A percentile compares a stretch with the other conserved stretches of the same genome.
phyloP scores from a whole-genome alignment of 2,797 vertebrate genomes.

The Falco cherrug region DNA sequence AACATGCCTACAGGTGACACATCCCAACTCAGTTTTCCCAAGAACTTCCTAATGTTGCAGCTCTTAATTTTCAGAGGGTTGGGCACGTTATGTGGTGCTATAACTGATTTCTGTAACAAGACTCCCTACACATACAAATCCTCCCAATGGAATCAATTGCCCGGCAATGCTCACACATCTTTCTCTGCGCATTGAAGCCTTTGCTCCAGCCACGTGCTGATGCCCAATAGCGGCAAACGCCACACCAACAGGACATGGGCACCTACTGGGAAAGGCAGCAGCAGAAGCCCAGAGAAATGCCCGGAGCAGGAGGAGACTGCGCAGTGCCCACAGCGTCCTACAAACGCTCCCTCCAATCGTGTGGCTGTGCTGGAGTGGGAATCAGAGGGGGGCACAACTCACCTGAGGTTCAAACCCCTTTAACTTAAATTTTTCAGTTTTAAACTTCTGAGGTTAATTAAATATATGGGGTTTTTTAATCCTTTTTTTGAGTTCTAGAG shows the following conservation, averaged over 20 bases:
- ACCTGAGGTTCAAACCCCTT: neutral
- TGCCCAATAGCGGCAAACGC: rapidly evolving
- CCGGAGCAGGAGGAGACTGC: neutral
- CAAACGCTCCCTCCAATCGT: neutral
- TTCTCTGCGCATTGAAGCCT: neutral
- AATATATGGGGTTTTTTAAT: neutral
- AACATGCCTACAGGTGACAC: neutral
- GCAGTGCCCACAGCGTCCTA: neutral
- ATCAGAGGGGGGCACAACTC: neutral
- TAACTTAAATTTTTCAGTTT: neutral
- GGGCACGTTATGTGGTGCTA: neutral
- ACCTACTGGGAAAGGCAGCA: neutral
- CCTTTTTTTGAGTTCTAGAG: neutral
- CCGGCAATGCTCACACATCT: neutral
- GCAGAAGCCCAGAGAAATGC: neutral
- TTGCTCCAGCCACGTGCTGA: too few species aligned
- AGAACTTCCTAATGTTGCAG: neutral
- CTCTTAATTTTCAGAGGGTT: neutral
- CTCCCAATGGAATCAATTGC: neutral
- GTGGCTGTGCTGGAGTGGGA: neutral
- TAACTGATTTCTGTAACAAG: neutral
- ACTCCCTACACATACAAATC: too few species aligned
- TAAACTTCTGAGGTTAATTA: neutral
- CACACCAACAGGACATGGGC: neutral
- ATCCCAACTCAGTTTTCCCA: neutral